Percentiles rank a stretch among this genome's conserved stretches.
Conservation (phyloP, 2,797 vertebrate species). For the Ptychadena robeensis region DNA sequence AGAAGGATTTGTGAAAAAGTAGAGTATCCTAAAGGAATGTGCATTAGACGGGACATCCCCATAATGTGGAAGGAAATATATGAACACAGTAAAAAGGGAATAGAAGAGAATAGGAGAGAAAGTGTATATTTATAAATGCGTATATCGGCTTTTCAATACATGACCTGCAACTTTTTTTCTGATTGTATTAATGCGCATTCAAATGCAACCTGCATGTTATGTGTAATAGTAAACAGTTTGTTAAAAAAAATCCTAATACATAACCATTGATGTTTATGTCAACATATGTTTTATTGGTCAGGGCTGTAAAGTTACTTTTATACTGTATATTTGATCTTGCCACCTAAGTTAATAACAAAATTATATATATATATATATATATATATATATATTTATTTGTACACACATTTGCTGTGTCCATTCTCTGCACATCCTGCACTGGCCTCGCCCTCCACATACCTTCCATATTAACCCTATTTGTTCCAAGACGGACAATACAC, state of each 20-base stretch:
- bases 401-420: conserved; percentile 17
- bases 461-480: conserved; percentile 47
- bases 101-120: background rate
- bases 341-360: background rate
- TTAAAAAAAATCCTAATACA: background rate
- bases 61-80: conserved; percentile 12
- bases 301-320: too few species aligned
- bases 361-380: background rate
- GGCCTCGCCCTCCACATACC: conserved; percentile 58
- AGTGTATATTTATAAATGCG: background rate
- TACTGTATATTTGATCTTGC: background rate
- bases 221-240: background rate
- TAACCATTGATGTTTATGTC: background rate
- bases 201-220: background rate
- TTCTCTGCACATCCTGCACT: conserved; percentile 54
- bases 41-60: conserved; percentile 1
- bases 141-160: too few species aligned
- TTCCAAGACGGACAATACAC: conserved; percentile 54
- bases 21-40: background rate
- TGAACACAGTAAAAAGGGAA: background rate
- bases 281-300: background rate
- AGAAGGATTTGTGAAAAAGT: background rate
- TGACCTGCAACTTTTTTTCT: too few species aligned
- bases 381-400: conserved; percentile 12
- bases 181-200: too few species aligned